Evolutionary conservation across 1,140 invertebrate genomes (phyloP).

Genomic region (Heliconius congener): DNA sequence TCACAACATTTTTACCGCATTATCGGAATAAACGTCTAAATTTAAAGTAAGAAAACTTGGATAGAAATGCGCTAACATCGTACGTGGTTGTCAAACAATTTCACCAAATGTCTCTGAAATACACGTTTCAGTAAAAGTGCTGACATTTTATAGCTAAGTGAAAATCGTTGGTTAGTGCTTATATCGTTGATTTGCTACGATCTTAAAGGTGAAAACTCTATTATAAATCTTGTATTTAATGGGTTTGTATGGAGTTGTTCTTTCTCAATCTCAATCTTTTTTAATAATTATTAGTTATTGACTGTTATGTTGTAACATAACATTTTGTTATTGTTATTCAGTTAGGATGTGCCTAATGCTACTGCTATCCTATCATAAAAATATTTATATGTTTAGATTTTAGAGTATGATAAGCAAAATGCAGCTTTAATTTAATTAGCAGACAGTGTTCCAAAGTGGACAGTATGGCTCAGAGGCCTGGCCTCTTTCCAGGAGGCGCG

Average conservation of each 20-base stretch:
- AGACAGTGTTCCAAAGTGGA: too few species aligned
- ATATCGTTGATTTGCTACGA: neutral
- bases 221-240: neutral
- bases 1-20: constrained; percentile 10
- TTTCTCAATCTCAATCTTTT: too few species aligned
- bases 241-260: neutral
- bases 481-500: too few species aligned
- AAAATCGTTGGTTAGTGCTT: constrained; percentile 20
- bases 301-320: too few species aligned
- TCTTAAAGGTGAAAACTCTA: neutral
- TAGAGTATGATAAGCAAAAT: too few species aligned
- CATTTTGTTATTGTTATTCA: too few species aligned
- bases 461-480: too few species aligned
- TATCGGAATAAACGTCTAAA: constrained; percentile 20
- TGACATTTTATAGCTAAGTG: constrained; percentile 32
- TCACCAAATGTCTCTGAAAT: constrained; percentile 36
- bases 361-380: too few species aligned
- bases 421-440: too few species aligned
- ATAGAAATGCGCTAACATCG: constrained; percentile 35
- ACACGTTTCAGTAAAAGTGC: constrained; percentile 30
- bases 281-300: too few species aligned
- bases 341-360: too few species aligned
- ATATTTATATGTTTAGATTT: too few species aligned
- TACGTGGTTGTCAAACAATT: constrained; percentile 42
- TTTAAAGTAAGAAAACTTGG: constrained; percentile 30